phyloP scores from a whole-genome alignment of 2,888 invertebrate genomes.

The Cryptus armator region DNA sequence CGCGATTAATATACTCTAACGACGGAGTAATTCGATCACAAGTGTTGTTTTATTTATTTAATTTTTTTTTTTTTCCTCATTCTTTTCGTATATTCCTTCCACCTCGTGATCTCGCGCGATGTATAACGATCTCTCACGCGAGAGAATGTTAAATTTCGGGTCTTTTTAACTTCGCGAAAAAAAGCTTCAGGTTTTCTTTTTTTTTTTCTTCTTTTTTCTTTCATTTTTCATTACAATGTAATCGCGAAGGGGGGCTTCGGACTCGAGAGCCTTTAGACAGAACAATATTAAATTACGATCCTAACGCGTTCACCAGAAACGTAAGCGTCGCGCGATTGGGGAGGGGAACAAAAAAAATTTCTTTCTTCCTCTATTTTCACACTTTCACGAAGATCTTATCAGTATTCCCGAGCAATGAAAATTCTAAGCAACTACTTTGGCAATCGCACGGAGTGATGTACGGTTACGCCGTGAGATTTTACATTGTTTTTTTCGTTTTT shows the following conservation, averaged over 20 bases:
- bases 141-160: constrained; percentile 14
- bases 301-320: constrained; percentile 47
- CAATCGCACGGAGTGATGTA: constrained; percentile 64
- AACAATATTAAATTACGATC: constrained; percentile 52
- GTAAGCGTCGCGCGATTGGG: constrained; percentile 26
- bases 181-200: constrained; percentile 2
- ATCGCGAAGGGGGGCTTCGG: constrained; percentile 35
- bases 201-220: not conserved
- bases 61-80: constrained; percentile 6
- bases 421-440: constrained; percentile 72
- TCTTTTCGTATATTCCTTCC: constrained; percentile 19
- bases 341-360: not conserved
- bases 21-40: constrained; percentile 63
- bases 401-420: constrained; percentile 66
- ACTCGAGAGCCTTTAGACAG: constrained; percentile 30
- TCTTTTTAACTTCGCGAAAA: constrained; percentile 11
- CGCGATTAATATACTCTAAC: constrained; percentile 53
- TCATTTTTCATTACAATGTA: constrained; percentile 20
- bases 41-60: constrained; percentile 30
- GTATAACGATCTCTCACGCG: constrained; percentile 26
- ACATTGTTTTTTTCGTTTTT: constrained; percentile 56
- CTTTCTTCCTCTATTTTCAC: constrained; percentile 22
- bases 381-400: constrained; percentile 38
- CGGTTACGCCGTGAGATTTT: constrained; percentile 61
- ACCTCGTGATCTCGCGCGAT: constrained; percentile 18